phyloP scores from a whole-genome alignment of 2,888 invertebrate genomes.

The Homarus gammarus region DNA sequence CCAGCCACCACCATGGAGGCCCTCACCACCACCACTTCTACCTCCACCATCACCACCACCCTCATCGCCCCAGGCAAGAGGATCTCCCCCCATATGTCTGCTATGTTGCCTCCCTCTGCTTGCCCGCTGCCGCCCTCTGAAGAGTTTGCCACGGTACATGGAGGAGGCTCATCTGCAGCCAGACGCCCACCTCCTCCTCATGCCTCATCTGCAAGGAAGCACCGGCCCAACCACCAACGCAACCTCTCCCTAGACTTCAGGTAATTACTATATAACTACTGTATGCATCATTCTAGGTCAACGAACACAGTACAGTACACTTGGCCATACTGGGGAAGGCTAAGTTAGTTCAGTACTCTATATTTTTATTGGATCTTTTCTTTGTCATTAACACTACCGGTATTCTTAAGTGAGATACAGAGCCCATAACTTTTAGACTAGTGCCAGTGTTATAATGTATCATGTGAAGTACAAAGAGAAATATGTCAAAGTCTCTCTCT shows the following conservation, averaged over 20 bases:
- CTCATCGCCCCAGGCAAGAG: constrained; percentile 19
- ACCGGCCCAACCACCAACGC: constrained; percentile 85
- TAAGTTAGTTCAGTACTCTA: too few relatives aligned
- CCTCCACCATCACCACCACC: constrained; percentile 25
- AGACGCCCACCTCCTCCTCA: constrained; percentile 54
- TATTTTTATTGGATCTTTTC: too few relatives aligned
- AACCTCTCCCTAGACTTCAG: constrained; percentile 94
- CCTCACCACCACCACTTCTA: constrained; percentile 30
- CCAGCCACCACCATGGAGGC: constrained; percentile 56
- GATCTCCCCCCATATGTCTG: neutral
- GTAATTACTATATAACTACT: constrained; percentile 80
- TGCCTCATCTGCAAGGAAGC: constrained; percentile 62
- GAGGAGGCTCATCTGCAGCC: constrained; percentile 48
- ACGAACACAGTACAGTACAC: too few relatives aligned
- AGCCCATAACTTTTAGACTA: too few relatives aligned
- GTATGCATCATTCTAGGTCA: neutral
- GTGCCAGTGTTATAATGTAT: too few relatives aligned
- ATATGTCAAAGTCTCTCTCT: too few relatives aligned
- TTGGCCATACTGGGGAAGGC: too few relatives aligned
- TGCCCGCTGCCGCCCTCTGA: constrained; percentile 39
- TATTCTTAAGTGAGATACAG: too few relatives aligned
- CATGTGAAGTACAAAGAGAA: too few relatives aligned
- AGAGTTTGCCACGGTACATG: constrained; percentile 71
- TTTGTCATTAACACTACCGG: too few relatives aligned
- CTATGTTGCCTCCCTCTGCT: constrained; percentile 3